Conservation (phyloP, 2,113 vertebrate genomes). For the Platichthys flesus region DNA sequence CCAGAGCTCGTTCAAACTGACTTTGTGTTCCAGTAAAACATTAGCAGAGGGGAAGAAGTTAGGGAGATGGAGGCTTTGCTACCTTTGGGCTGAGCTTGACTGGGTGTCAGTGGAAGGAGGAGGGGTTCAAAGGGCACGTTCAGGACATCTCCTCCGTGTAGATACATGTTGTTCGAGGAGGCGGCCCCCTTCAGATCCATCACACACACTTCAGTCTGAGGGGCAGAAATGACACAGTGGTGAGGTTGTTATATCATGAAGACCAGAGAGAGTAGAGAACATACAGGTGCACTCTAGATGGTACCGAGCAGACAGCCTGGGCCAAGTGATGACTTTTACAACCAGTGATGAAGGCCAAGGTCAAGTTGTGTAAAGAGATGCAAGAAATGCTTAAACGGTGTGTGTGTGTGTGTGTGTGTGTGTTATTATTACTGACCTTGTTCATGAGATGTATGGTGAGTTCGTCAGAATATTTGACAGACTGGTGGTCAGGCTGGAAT, state of each 20-base stretch:
- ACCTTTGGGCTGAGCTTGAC: slow-evolving; percentile 75
- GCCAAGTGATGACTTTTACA: slow-evolving; percentile 1
- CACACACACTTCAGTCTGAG: slow-evolving; percentile 82
- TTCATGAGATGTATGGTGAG: slow-evolving; percentile 86
- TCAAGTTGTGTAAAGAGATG: slow-evolving; percentile 2
- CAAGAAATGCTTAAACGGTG: not conserved
- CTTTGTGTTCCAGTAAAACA: not conserved
- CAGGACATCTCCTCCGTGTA: slow-evolving; percentile 85
- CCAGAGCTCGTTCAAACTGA: not conserved
- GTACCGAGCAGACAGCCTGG: not conserved
- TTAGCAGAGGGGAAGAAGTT: not conserved
- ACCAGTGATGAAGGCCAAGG: not conserved
- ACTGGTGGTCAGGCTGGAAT: slow-evolving; percentile 92
- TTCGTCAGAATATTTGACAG: slow-evolving; percentile 85
- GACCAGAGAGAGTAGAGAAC: not conserved
- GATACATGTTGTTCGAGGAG: slow-evolving; percentile 82
- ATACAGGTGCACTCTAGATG: not conserved
- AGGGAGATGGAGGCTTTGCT: not conserved
- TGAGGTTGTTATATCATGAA: not conserved
- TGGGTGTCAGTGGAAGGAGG: slow-evolving; percentile 43
- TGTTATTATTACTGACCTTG: slow-evolving; percentile 79
- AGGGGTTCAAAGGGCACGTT: slow-evolving; percentile 85
- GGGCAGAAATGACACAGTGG: slow-evolving; percentile 8
- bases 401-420: not conserved
- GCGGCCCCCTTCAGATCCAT: slow-evolving; percentile 86